Conservation (phyloP, 2,888 invertebrate genomes). For the Plebejus anna region DNA sequence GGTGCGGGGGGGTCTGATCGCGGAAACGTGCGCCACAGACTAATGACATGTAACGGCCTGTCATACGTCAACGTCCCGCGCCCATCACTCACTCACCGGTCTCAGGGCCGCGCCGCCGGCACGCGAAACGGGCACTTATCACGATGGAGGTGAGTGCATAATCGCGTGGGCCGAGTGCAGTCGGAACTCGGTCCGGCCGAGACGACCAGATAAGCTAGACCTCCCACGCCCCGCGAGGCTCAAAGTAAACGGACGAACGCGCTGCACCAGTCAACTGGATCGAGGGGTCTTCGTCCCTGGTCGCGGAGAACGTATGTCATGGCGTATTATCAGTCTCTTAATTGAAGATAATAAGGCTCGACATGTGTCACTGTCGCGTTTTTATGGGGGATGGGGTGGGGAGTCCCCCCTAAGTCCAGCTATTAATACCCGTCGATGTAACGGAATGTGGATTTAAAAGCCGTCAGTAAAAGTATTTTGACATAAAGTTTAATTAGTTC, state of each 20-base stretch:
- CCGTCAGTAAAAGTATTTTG: slow-evolving; percentile 28
- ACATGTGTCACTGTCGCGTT: slow-evolving; percentile 78
- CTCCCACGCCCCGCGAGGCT: slow-evolving; percentile 40
- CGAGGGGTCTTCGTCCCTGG: slow-evolving; percentile 47
- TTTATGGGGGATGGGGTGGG: slow-evolving; percentile 67
- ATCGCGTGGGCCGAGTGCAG: slow-evolving; percentile 38
- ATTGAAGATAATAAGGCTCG: slow-evolving; percentile 78
- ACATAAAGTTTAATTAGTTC: slow-evolving; percentile 19
- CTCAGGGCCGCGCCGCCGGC: slow-evolving; percentile 40
- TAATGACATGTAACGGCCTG: slow-evolving; percentile 68
- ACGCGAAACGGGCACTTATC: slow-evolving; percentile 37
- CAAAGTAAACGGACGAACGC: slow-evolving; percentile 28
- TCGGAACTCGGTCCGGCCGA: slow-evolving; percentile 47
- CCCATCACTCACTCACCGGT: slow-evolving; percentile 62
- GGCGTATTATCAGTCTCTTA: slow-evolving; percentile 75
- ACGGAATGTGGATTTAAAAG: slow-evolving; percentile 37
- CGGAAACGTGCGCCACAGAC: slow-evolving; percentile 60
- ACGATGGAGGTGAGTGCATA: slow-evolving; percentile 43
- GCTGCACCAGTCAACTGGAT: slow-evolving; percentile 30
- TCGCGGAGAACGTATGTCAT: slow-evolving; percentile 65
- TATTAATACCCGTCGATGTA: slow-evolving; percentile 61
- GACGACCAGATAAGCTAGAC: slow-evolving; percentile 48
- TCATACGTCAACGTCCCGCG: slow-evolving; percentile 61
- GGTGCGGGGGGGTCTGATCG: slow-evolving; percentile 50
- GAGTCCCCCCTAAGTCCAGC: slow-evolving; percentile 60